A percentile compares a stretch with the other conserved stretches of the same genome.
These are phyloP conservation scores for Catocala fraxini DNA, from an alignment of 2,888 invertebrate genomes.

Conservation along the genomic window DNA sequence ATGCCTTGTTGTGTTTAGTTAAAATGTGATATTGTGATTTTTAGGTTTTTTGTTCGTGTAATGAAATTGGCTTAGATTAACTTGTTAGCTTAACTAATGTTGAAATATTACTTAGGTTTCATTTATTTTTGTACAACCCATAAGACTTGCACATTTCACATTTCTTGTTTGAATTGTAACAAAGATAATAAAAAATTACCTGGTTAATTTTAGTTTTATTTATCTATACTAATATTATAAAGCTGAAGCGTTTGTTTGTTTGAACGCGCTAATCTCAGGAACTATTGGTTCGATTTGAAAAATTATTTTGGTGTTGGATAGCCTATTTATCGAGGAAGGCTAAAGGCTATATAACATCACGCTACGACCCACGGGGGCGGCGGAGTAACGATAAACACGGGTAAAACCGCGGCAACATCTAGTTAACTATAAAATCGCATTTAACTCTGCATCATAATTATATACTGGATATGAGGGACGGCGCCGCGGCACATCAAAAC, in stretches of 20 bases:
- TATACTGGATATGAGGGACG: no score
- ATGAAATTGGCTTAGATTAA: slow-evolving; percentile 69
- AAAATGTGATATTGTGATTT: slow-evolving; percentile 83
- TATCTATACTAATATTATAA: no score
- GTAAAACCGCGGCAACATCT: no score
- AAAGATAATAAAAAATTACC: slow-evolving; percentile 77
- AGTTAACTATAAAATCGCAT: background rate
- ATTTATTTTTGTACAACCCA: slow-evolving; percentile 83
- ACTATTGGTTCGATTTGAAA: no score
- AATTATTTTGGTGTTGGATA: no score
- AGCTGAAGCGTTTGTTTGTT: no score
- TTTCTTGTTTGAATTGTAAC: slow-evolving; percentile 80
- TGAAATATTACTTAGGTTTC: slow-evolving; percentile 75
- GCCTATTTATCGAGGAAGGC: no score
- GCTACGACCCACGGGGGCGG: no score
- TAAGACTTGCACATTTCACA: slow-evolving; percentile 80
- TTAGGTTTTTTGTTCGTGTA: slow-evolving; percentile 74
- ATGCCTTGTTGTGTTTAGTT: slow-evolving; percentile 80
- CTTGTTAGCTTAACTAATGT: slow-evolving; percentile 73
- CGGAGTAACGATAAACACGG: no score
- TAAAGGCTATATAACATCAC: no score
- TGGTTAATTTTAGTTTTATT: slow-evolving; percentile 62
- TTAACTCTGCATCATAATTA: background rate
- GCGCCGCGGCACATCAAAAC: no score
- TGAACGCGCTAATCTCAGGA: no score